A percentile compares a stretch with the other conserved stretches of the same genome.
phyloP scores from a whole-genome alignment of 2,797 vertebrate genomes.

The Myripristis jacobus region DNA sequence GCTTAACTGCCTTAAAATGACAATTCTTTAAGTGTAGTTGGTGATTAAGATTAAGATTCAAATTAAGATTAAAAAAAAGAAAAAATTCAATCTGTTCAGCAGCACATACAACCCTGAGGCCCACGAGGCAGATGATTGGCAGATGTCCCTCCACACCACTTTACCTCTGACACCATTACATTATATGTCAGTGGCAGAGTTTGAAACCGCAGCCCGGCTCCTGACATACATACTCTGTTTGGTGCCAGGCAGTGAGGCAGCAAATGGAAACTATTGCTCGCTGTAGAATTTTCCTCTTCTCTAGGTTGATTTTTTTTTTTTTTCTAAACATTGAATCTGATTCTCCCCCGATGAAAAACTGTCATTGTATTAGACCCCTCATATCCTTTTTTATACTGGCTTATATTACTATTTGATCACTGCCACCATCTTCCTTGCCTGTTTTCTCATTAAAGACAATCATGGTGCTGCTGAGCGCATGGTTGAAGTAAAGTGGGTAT shows the following conservation, averaged over 20 bases:
- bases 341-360: neutral
- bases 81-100: too few species aligned
- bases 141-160: too few species aligned
- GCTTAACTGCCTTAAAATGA: too few species aligned
- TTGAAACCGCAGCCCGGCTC: neutral
- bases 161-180: too few species aligned
- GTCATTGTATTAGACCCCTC: neutral
- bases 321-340: neutral
- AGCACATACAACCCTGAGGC: too few species aligned
- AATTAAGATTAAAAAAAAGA: too few species aligned
- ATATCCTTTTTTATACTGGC: neutral
- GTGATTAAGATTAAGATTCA: too few species aligned
- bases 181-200: neutral
- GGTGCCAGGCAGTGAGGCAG: too few species aligned
- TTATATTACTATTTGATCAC: conserved; percentile 15
- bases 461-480: neutral
- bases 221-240: neutral
- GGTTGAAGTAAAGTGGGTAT: too few species aligned
- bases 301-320: too few species aligned
- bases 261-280: conserved; percentile 28
- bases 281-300: neutral
- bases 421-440: neutral
- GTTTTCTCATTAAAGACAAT: conserved; percentile 7
- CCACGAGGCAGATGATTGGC: too few species aligned
- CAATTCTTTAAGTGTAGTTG: too few species aligned